Evolutionary conservation across 2,113 vertebrate species (phyloP).

Genomic region (Scomber scombrus): DNA sequence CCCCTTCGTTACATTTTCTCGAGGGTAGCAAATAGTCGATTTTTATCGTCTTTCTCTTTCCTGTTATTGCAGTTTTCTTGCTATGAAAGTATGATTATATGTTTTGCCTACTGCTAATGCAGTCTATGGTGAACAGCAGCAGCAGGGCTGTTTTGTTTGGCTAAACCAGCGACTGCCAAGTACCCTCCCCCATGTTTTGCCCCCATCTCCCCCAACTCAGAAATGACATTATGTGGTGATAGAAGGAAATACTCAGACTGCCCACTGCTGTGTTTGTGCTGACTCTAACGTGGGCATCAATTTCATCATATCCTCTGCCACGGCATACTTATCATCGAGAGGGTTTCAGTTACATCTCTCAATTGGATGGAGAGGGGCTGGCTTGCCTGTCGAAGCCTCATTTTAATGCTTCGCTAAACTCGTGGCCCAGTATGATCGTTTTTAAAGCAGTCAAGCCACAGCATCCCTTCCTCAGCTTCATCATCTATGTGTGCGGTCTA

Average conservation of each 20-base stretch:
- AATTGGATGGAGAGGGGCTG: constrained; percentile 40
- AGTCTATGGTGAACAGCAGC: constrained; percentile 49
- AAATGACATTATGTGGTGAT: constrained; percentile 46
- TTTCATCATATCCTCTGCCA: constrained; percentile 54
- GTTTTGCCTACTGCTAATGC: constrained; percentile 70
- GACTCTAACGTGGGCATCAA: constrained; percentile 41
- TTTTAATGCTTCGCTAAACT: constrained; percentile 63
- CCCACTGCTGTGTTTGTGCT: constrained; percentile 53
- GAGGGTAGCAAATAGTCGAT: constrained; percentile 70
- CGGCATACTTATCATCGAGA: constrained; percentile 44
- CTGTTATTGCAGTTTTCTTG: constrained; percentile 77
- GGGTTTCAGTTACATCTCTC: constrained; percentile 53
- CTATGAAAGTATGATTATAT: constrained; percentile 71
- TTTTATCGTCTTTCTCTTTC: constrained; percentile 70
- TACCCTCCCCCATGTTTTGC: constrained; percentile 33
- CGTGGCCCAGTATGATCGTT: constrained; percentile 47
- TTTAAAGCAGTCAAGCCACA: constrained; percentile 58
- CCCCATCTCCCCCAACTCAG: constrained; percentile 15
- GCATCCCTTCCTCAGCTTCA: constrained; percentile 19
- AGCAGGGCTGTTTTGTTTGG: constrained; percentile 74
- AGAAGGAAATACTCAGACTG: constrained; percentile 42
- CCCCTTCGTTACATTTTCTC: constrained; percentile 68
- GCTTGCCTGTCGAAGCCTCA: constrained; percentile 41
- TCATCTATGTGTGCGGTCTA: constrained; percentile 71
- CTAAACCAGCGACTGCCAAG: constrained; percentile 45